Evolutionary conservation across 2,888 invertebrate genomes (phyloP).

Genomic region (Gymnoscelis rufifasciata): DNA sequence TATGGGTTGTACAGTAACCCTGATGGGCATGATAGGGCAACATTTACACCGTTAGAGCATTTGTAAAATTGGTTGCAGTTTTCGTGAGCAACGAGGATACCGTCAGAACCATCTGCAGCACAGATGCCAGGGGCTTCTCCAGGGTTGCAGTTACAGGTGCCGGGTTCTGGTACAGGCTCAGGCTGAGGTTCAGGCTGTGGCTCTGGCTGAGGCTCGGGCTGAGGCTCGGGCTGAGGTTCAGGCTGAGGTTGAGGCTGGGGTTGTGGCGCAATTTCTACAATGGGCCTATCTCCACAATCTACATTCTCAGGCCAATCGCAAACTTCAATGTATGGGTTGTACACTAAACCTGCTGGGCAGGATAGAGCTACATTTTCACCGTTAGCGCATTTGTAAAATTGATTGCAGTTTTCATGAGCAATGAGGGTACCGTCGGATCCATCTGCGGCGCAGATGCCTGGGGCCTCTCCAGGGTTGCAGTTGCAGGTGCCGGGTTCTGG

Average conservation of each 20-base stretch:
- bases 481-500: constrained; percentile 17
- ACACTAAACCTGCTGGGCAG: constrained; percentile 19
- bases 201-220: too few relatives aligned
- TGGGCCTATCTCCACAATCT: constrained; percentile 29
- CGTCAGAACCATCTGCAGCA: constrained; percentile 29
- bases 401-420: constrained; percentile 43
- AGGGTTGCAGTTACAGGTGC: constrained; percentile 23
- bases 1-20: constrained; percentile 34
- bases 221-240: too few relatives aligned
- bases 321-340: constrained; percentile 27
- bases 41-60: constrained; percentile 28
- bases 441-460: constrained; percentile 33
- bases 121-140: constrained; percentile 35
- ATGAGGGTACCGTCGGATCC: constrained; percentile 37
- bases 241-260: too few relatives aligned
- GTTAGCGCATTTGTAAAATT: constrained; percentile 36
- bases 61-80: constrained; percentile 39
- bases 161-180: neutral
- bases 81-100: constrained; percentile 35
- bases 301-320: constrained; percentile 41
- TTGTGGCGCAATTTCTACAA: neutral
- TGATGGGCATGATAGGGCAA: constrained; percentile 23
- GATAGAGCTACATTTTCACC: constrained; percentile 27
- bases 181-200: neutral
- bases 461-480: constrained; percentile 30